Conservation (phyloP, 2,888 invertebrate genomes). For the Euzophera pinguis region DNA sequence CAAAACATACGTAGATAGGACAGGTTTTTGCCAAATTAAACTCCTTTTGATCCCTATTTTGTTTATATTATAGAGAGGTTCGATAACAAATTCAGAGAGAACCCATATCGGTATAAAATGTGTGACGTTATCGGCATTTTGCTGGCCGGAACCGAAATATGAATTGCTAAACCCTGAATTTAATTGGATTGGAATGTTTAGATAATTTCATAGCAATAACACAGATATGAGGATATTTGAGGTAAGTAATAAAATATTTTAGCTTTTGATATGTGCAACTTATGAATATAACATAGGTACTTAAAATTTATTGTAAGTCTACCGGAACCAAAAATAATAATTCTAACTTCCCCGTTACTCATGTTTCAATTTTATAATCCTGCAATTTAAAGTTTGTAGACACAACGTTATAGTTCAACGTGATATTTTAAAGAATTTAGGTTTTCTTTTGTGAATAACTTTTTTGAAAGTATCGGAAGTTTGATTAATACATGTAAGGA, state of each 20-base stretch:
- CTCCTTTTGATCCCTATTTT: slow-evolving; percentile 17
- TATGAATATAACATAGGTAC: background rate
- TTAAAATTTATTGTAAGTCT: too few relatives aligned
- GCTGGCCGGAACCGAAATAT: slow-evolving; percentile 17
- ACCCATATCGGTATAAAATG: slow-evolving; percentile 15
- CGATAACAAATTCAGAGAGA: slow-evolving; percentile 15
- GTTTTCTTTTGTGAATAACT: too few relatives aligned
- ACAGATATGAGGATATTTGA: background rate
- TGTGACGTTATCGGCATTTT: slow-evolving; percentile 16
- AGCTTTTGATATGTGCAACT: background rate
- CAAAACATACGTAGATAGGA: background rate
- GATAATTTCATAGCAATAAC: slow-evolving; percentile 5
- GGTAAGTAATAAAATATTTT: too few relatives aligned
- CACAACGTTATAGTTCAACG: too few relatives aligned
- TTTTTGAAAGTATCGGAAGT: too few relatives aligned
- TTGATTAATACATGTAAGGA: too few relatives aligned
- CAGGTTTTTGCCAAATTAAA: slow-evolving; percentile 10
- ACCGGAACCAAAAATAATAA: too few relatives aligned
- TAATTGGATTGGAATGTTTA: slow-evolving; percentile 1
- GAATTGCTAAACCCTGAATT: slow-evolving; percentile 2
- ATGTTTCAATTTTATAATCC: too few relatives aligned
- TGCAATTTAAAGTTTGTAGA: too few relatives aligned
- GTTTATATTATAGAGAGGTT: slow-evolving; percentile 16
- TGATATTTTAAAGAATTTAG: too few relatives aligned
- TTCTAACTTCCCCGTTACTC: too few relatives aligned